phyloP scores from a whole-genome alignment of 2,113 vertebrate species.

The Ctenodactylus gundi region DNA sequence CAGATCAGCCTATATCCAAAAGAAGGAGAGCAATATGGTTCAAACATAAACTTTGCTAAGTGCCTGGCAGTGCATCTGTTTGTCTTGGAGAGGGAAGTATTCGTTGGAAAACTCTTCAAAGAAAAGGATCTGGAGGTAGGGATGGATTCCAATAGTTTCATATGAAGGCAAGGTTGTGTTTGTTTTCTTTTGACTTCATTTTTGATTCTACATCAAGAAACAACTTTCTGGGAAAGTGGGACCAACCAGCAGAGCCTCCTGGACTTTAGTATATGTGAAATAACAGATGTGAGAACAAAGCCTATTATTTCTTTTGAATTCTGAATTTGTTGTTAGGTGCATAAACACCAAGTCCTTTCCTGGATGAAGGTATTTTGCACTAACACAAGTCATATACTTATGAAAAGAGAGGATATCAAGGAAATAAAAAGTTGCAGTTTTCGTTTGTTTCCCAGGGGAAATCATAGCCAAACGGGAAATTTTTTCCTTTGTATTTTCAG shows the following conservation, averaged over 20 bases:
- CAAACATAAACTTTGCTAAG: neutral
- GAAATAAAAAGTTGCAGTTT: neutral
- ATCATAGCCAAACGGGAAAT: neutral
- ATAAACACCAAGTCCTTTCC: neutral
- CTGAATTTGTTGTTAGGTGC: neutral
- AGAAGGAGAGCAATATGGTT: neutral
- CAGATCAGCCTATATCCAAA: neutral
- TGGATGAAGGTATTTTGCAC: neutral
- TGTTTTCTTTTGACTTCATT: neutral
- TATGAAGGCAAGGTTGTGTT: neutral
- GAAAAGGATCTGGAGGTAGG: neutral
- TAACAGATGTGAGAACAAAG: neutral
- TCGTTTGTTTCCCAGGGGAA: neutral
- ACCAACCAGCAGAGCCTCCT: neutral
- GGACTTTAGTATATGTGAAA: neutral
- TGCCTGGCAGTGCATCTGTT: neutral
- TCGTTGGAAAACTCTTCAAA: neutral
- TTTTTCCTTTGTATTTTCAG: neutral
- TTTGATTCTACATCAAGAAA: neutral
- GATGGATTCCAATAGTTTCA: neutral
- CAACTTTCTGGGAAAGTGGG: rapidly evolving
- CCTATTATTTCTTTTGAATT: neutral
- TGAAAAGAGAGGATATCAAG: neutral
- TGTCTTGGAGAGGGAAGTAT: neutral
- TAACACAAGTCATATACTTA: neutral